Conservation (phyloP, 2,797 vertebrate species). For the Hipposideros larvatus region DNA sequence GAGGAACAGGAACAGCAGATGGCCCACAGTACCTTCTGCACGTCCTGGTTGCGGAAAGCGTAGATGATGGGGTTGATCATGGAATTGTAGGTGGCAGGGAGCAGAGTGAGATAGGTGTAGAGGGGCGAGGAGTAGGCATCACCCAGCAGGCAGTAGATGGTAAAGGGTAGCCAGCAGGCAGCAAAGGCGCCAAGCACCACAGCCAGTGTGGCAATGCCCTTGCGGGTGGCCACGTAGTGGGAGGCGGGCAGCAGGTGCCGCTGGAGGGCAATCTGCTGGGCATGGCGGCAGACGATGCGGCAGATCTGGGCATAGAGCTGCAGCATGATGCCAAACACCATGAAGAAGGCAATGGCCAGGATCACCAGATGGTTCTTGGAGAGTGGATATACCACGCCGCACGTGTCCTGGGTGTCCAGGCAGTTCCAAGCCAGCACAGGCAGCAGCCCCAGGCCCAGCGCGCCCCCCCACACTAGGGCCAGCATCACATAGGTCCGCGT, state of each 20-base stretch:
- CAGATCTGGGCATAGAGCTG: constrained; percentile 97
- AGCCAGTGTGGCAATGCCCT: constrained; percentile 93
- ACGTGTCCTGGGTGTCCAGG: constrained; percentile 88
- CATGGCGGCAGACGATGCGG: constrained; percentile 92
- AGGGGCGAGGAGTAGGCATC: constrained; percentile 91
- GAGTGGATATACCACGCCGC: constrained; percentile 93
- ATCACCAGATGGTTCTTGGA: constrained; percentile 93
- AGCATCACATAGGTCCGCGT: constrained; percentile 93
- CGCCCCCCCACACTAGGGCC: constrained; percentile 92
- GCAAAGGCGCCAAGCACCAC: constrained; percentile 95
- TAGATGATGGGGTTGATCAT: constrained; percentile 97
- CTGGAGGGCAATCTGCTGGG: constrained; percentile 97
- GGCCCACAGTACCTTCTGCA: constrained; percentile 94
- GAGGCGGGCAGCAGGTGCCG: constrained; percentile 93
- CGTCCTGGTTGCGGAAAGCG: constrained; percentile 96
- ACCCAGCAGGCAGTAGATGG: constrained; percentile 94
- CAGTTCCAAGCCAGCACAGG: constrained; percentile 97
- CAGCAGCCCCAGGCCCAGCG: constrained; percentile 91
- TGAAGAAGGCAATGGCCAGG: constrained; percentile 93
- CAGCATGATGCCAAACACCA: constrained; percentile 92
- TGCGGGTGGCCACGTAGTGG: constrained; percentile 91
- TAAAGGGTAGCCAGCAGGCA: constrained; percentile 97
- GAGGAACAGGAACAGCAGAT: constrained; percentile 91
- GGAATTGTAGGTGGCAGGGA: constrained; percentile 95
- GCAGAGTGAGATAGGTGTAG: constrained; percentile 94